A percentile compares a stretch with the other conserved stretches of the same genome.
Conservation (phyloP, 2,888 invertebrate species). For the Melieria omissa region DNA sequence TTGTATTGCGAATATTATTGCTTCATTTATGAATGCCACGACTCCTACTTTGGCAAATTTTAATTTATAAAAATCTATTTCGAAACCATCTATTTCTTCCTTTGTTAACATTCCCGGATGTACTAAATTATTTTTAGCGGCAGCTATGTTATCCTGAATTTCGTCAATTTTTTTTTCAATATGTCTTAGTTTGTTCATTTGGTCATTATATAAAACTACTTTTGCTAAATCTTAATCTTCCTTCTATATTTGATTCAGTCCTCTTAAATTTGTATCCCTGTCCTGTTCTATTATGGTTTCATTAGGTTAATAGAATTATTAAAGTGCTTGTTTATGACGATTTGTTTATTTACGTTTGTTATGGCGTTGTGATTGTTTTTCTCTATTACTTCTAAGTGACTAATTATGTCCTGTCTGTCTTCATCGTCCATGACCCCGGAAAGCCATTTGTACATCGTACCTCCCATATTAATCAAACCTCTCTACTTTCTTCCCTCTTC, state of each 20-base stretch:
- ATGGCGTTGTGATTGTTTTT: constrained; percentile 12
- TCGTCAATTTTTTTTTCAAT: constrained; percentile 11
- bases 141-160: constrained; percentile 20
- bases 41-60: constrained; percentile 14
- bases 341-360: not conserved
- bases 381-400: constrained; percentile 8
- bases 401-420: not conserved
- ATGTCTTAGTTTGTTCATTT: constrained; percentile 9
- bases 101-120: constrained; percentile 21
- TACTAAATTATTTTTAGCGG: constrained; percentile 16
- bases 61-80: constrained; percentile 24
- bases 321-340: constrained; percentile 11
- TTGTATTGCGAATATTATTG: constrained; percentile 13
- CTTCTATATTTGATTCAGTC: constrained; percentile 1
- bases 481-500: not conserved
- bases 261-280: not conserved
- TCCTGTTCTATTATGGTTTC: constrained; percentile 4
- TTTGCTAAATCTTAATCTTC: constrained; percentile 2
- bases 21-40: constrained; percentile 7
- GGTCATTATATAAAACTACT: not conserved
- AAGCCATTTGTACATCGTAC: constrained; percentile 4
- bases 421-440: constrained; percentile 11
- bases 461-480: constrained; percentile 1
- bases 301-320: not conserved
- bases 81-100: constrained; percentile 20